phyloP scores from a whole-genome alignment of 2,113 vertebrate species.

The Donacobius atricapilla region DNA sequence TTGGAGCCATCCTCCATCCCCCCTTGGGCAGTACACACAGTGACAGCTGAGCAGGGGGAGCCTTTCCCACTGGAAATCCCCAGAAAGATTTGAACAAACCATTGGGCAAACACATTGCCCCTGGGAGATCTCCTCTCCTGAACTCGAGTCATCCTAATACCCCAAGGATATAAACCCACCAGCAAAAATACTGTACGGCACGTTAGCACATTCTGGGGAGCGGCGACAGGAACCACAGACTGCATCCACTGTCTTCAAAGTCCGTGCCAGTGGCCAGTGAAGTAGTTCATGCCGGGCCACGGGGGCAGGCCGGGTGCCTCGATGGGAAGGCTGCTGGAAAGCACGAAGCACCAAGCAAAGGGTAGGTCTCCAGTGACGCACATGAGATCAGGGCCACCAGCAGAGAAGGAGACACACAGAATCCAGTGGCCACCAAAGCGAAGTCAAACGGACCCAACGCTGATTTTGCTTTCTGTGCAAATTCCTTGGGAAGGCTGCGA shows the following conservation, averaged over 20 bases:
- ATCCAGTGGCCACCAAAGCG: background rate
- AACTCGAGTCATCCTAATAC: background rate
- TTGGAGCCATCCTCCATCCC: background rate
- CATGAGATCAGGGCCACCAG: conserved; percentile 33
- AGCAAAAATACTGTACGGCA: background rate
- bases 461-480: background rate
- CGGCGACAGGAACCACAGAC: background rate
- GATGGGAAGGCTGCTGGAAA: background rate
- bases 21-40: background rate
- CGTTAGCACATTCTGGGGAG: background rate
- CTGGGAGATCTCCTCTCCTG: background rate
- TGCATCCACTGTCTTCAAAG: background rate
- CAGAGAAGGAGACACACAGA: conserved; percentile 4
- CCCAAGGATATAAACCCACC: background rate
- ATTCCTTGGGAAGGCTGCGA: background rate
- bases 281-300: background rate
- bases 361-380: background rate
- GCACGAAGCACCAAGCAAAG: background rate
- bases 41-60: background rate
- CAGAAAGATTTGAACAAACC: background rate
- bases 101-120: background rate
- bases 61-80: background rate
- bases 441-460: background rate
- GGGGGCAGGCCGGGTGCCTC: background rate
- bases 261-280: background rate